These are phyloP conservation scores for Cataglyphis rosenhaueri DNA, from an alignment of 2,888 invertebrate genomes.

Conservation along the genomic window DNA sequence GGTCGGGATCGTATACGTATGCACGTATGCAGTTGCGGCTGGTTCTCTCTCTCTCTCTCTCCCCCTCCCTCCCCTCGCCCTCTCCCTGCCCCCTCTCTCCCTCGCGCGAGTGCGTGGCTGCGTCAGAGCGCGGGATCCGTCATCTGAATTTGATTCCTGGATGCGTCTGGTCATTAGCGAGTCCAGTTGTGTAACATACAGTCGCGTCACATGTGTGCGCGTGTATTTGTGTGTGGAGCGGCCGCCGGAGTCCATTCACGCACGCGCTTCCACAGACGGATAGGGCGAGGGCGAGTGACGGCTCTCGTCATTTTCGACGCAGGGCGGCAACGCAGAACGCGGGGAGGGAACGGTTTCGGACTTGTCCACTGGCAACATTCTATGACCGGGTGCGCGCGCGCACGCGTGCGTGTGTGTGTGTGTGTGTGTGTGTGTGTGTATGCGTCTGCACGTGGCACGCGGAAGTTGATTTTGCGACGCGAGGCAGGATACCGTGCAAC, in stretches of 20 bases:
- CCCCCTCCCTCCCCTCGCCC: not conserved
- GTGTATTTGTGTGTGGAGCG: not conserved
- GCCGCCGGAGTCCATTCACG: conserved; percentile 68
- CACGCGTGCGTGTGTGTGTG: not conserved
- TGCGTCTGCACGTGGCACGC: conserved; percentile 38
- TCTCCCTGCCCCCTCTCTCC: not conserved
- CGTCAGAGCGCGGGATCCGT: conserved; percentile 58
- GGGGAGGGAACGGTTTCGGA: conserved; percentile 39
- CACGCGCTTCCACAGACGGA: conserved; percentile 46
- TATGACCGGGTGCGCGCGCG: conserved; percentile 14
- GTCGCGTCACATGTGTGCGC: conserved; percentile 29
- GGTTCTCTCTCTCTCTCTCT: not conserved
- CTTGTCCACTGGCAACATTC: conserved; percentile 54
- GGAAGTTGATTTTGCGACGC: conserved; percentile 43
- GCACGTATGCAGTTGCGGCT: conserved; percentile 31
- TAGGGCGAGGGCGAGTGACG: conserved; percentile 50
- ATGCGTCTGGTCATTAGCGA: conserved; percentile 80
- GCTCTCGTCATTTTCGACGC: conserved; percentile 64
- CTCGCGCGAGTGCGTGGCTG: conserved; percentile 50
- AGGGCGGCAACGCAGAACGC: conserved; percentile 33
- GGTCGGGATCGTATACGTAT: not conserved
- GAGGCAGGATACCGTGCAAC: conserved; percentile 9
- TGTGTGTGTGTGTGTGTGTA: too few species aligned
- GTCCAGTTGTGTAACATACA: conserved; percentile 73
- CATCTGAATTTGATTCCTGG: conserved; percentile 79